Evolutionary conservation across 1,140 invertebrate genomes (phyloP).

Genomic region (Drosophila arizonae): DNA sequence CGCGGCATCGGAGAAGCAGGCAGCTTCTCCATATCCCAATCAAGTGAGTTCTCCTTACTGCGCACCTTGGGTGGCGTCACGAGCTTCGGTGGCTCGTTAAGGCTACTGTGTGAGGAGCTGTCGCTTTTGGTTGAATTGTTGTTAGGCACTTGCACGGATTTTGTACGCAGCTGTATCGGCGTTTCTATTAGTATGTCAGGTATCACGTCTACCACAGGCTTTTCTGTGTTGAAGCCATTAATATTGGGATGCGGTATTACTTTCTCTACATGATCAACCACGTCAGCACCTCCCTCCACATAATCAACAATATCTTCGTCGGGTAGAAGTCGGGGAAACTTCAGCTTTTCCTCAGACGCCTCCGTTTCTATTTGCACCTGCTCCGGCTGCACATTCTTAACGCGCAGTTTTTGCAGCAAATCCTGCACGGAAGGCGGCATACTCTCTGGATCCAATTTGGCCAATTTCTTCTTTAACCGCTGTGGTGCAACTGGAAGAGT

Average conservation of each 20-base stretch:
- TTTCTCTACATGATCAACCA: slow-evolving; percentile 9
- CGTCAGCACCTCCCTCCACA: background rate
- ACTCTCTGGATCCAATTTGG: slow-evolving; percentile 61
- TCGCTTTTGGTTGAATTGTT: slow-evolving; percentile 43
- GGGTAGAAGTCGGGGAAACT: slow-evolving; percentile 48
- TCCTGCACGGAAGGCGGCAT: slow-evolving; percentile 80
- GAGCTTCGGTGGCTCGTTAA: slow-evolving; percentile 44
- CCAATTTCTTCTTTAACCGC: slow-evolving; percentile 66
- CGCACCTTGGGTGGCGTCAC: slow-evolving; percentile 44
- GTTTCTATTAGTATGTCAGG: slow-evolving; percentile 19
- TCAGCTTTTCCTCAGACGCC: slow-evolving; percentile 7
- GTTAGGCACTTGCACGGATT: background rate
- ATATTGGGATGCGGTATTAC: background rate
- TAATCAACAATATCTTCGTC: slow-evolving; percentile 41
- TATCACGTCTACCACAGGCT: background rate
- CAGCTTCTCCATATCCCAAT: slow-evolving; percentile 80
- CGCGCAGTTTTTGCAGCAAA: slow-evolving; percentile 49
- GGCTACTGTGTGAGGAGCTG: slow-evolving; percentile 52
- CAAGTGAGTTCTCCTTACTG: slow-evolving; percentile 70
- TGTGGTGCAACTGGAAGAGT: slow-evolving; percentile 63
- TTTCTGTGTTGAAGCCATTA: slow-evolving; percentile 2
- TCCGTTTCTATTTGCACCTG: background rate
- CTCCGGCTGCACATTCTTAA: background rate
- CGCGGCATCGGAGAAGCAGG: slow-evolving; percentile 68
- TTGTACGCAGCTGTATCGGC: background rate